Conservation (phyloP, 2,113 vertebrate genomes). For the Paradoxurus hermaphroditus region DNA sequence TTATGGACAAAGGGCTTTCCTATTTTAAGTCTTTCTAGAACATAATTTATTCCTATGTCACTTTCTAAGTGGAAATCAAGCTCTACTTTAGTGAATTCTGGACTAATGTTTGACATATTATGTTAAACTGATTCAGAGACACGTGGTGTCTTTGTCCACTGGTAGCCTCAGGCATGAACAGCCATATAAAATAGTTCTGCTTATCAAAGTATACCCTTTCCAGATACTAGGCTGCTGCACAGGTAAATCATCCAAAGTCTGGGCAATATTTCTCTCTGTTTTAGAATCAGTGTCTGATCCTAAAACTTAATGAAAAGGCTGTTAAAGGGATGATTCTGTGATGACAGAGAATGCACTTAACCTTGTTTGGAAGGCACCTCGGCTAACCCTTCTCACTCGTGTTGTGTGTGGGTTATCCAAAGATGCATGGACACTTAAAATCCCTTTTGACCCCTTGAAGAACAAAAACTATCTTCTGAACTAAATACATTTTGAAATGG, state of each 20-base stretch:
- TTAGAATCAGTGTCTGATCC: neutral
- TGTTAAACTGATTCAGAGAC: neutral
- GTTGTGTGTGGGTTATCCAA: neutral
- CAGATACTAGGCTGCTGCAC: neutral
- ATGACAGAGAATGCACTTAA: rapidly evolving
- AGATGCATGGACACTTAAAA: neutral
- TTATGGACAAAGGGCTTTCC: neutral
- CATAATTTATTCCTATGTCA: neutral
- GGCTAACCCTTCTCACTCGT: neutral
- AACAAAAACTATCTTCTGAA: neutral
- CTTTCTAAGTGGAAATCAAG: neutral
- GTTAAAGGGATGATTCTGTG: neutral
- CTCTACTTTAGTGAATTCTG: neutral
- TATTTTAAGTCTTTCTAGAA: neutral
- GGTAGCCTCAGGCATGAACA: neutral
- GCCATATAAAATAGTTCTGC: neutral
- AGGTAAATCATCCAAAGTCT: neutral
- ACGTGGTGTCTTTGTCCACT: neutral
- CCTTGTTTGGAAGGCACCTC: neutral
- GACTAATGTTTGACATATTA: neutral
- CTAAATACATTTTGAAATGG: neutral
- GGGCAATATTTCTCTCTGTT: neutral
- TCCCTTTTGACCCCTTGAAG: neutral
- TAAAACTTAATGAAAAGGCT: neutral
- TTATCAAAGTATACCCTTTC: neutral